Base-by-base conservation (phyloP, 2,113 vertebrate species). In the Hemiscyllium ocellatum region DNA sequence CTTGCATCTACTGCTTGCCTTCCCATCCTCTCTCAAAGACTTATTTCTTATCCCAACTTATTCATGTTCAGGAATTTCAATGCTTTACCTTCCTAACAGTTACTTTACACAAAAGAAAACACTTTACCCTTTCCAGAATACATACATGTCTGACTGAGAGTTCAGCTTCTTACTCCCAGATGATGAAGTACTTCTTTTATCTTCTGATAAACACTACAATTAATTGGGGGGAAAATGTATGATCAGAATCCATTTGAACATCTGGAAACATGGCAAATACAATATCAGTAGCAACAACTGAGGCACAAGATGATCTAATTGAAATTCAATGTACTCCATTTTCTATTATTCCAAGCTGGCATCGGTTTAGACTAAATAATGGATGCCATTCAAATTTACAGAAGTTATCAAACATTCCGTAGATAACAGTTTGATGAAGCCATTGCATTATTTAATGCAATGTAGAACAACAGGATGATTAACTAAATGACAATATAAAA, bases 131-230 rank as follows among this genome's bases (percentile, higher is more conserved):
- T 12, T 61, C 52, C 29, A 61, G 61, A 72, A 76, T 95, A 95
- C 94, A 52, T 95, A 95, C 94, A 72, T 70, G 69, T 95, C 68
- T 7, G 69, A 3, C 4, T 70, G 94, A 52, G 19, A 76, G 94
- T 95, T 95, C 94, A 95, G 26, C 94, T 95, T 72, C 69, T 95
- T 95, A 70, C 37, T 72, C 22, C 94, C 69, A 50, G 69, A 52
- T 72, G 94, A 29, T 72, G 94, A 29, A 70, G 93, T 29, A 95
- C 52, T 72, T 72, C 94, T 95, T 95, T 95, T 95, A 72, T 95
- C 68, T 95, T 95, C 68, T 29, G 94, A 24, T 26, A 95, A 76
- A 95, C 42, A 95, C 94, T 95, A 33, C 94, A 95, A 72, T 20
- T 37, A 70, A 2, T 17, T 22, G 17, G 1, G 19, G n/a, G 37